phyloP scores from a whole-genome alignment of 2,113 vertebrate genomes.

The Machaerirhynchus nigripectus region DNA sequence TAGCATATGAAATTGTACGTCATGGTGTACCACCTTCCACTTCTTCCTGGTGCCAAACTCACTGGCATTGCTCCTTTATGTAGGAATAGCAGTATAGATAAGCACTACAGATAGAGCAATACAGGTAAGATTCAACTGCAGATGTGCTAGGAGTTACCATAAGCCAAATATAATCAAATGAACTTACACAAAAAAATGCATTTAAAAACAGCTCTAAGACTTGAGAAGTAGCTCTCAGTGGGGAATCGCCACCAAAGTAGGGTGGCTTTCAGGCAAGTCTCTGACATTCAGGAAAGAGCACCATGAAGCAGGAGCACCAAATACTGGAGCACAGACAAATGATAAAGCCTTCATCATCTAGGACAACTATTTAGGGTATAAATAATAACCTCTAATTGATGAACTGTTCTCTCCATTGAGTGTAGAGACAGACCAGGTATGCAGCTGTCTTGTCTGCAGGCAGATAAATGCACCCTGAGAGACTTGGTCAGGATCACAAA shows the following conservation, averaged over 20 bases:
- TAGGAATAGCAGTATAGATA: background rate
- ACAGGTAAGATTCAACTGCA: background rate
- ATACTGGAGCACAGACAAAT: background rate
- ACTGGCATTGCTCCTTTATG: background rate
- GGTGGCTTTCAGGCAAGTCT: background rate
- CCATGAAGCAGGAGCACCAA: background rate
- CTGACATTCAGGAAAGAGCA: background rate
- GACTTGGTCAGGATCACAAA: background rate
- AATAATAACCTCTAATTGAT: background rate
- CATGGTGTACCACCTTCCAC: background rate
- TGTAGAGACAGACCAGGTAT: background rate
- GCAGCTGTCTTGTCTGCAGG: background rate
- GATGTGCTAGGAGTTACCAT: background rate
- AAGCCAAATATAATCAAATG: background rate
- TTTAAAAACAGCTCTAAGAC: background rate
- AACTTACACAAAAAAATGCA: background rate
- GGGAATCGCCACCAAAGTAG: background rate
- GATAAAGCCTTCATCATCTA: background rate
- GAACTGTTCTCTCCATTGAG: background rate
- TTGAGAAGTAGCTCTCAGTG: background rate
- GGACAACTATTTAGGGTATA: background rate
- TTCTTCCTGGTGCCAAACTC: background rate
- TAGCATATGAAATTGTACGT: background rate
- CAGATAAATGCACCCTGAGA: background rate
- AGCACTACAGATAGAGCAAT: background rate